These are phyloP conservation scores for Morpho achilles DNA, from an alignment of 2,888 invertebrate species.

Conservation along the genomic window DNA sequence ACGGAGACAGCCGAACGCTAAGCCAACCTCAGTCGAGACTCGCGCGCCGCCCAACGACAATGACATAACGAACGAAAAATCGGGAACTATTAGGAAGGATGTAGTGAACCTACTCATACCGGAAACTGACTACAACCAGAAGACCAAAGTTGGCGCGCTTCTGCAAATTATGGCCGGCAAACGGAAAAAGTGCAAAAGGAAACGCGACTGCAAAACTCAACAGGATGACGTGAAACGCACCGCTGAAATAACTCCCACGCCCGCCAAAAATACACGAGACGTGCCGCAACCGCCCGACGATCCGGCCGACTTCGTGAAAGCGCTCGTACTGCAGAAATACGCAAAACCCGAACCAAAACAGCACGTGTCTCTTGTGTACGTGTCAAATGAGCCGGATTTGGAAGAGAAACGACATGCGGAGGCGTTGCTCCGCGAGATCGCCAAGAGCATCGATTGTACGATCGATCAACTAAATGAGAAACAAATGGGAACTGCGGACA, in stretches of 20 bases:
- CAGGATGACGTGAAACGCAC: constrained; percentile 33
- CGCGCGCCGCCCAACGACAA: constrained; percentile 51
- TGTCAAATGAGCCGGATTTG: constrained; percentile 53
- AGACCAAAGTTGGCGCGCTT: constrained; percentile 60
- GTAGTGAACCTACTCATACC: constrained; percentile 70
- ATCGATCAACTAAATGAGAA: constrained; percentile 57
- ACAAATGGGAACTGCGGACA: constrained; percentile 57
- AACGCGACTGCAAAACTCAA: constrained; percentile 48
- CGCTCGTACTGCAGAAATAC: constrained; percentile 69
- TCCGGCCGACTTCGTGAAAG: constrained; percentile 65
- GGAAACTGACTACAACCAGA: constrained; percentile 61
- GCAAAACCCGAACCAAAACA: constrained; percentile 52
- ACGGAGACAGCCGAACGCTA: constrained; percentile 40
- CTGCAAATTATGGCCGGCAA: constrained; percentile 72
- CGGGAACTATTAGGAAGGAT: constrained; percentile 57
- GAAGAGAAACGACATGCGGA: constrained; percentile 67
- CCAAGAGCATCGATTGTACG: constrained; percentile 64
- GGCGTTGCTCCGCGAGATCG: constrained; percentile 66
- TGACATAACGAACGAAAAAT: constrained; percentile 47
- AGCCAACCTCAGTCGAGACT: constrained; percentile 48
- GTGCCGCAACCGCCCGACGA: constrained; percentile 40
- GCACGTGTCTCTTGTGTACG: constrained; percentile 69
- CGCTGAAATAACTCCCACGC: constrained; percentile 40
- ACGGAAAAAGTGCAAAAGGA: constrained; percentile 50
- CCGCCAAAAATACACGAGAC: constrained; percentile 57